Base-by-base conservation (phyloP, 35 echinoderm and acorn worm species). In the Ptychodera flava region DNA sequence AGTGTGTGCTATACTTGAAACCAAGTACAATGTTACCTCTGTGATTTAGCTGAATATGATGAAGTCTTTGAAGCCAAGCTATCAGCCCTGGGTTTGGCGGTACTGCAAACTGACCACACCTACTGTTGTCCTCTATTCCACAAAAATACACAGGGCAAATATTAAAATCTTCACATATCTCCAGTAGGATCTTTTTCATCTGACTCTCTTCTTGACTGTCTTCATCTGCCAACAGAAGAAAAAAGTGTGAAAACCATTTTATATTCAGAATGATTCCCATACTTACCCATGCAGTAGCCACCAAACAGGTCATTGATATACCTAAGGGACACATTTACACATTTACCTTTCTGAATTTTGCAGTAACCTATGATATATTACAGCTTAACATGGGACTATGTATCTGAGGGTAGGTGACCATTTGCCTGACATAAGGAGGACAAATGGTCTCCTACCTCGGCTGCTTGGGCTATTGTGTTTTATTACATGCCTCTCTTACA, bases 1-100 rank as follows among this genome's bases (percentile, higher is more conserved):
- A n/a, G 78, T 35, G 36, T 80, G 78, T 33, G 30, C 27, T 33
- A 34, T 35, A 45, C 84, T 88, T 22, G 37, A 37, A 33, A 82
- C n/a, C 27, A 91, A 28, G 32, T 87, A 91, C 90, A 91, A 87
- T 27, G 90, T 86, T 80, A n/a, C 78, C 84, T 34, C 85, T 34
- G 79, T 91, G 90, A 15, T 80, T 78, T 36, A 91, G 78, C 32
- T 91, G 33, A 2, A 91, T 12, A 16, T 82, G 84, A 38, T 91
- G 90, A 33, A 91, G 31, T 28, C 85, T 29, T 36, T 91, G 90
- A 0, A 91, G 84, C 36, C 86, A 91, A 33, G 90, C 78, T n/a
- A 91, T 37, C 37, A 82, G 78, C 27, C 90, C 90, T n/a, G 90
- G 85, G 28, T 86, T 36, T 0, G 90, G 90, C 16, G 90, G 78